A percentile compares a stretch with the other conserved stretches of the same genome.
Evolutionary conservation across 2,113 vertebrate genomes (phyloP).

Genomic region (Actenoides hombroni): DNA sequence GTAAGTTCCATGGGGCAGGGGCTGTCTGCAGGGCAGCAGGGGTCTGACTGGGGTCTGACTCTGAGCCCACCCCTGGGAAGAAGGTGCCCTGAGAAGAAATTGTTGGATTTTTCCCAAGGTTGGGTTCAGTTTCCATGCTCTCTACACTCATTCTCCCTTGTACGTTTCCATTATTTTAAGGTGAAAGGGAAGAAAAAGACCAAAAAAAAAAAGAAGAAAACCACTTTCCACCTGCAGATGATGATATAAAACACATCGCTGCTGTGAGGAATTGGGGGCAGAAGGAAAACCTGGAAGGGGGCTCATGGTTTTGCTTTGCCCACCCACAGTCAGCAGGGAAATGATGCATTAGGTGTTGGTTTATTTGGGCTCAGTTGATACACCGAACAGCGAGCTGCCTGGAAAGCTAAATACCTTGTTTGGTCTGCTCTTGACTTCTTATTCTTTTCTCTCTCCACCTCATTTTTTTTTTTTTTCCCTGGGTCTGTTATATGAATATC

Average conservation of each 20-base stretch:
- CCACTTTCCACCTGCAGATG: background rate
- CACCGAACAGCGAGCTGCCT: constrained; percentile 25
- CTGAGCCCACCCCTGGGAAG: background rate
- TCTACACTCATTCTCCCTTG: rapidly evolving
- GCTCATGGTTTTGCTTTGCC: constrained; percentile 41
- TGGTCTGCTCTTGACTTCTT: constrained; percentile 71
- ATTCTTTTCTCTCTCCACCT: constrained; percentile 36
- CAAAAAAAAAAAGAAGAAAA: background rate
- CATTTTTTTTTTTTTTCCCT: background rate
- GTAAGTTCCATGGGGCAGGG: background rate
- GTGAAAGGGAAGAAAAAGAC: background rate
- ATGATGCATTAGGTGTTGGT: background rate
- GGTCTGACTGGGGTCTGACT: background rate
- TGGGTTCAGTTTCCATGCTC: background rate
- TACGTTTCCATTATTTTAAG: background rate
- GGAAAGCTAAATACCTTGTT: constrained; percentile 65
- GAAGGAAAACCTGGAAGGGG: constrained; percentile 32
- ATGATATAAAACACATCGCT: background rate
- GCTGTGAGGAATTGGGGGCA: constrained; percentile 7
- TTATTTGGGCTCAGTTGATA: constrained; percentile 24
- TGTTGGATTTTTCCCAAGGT: rapidly evolving
- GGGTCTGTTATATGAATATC: constrained; percentile 69
- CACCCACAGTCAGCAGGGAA: background rate
- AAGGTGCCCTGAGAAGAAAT: background rate
- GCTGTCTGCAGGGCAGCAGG: background rate